phyloP scores from a whole-genome alignment of 2,797 vertebrate genomes.

The Meriones psammophilus region DNA sequence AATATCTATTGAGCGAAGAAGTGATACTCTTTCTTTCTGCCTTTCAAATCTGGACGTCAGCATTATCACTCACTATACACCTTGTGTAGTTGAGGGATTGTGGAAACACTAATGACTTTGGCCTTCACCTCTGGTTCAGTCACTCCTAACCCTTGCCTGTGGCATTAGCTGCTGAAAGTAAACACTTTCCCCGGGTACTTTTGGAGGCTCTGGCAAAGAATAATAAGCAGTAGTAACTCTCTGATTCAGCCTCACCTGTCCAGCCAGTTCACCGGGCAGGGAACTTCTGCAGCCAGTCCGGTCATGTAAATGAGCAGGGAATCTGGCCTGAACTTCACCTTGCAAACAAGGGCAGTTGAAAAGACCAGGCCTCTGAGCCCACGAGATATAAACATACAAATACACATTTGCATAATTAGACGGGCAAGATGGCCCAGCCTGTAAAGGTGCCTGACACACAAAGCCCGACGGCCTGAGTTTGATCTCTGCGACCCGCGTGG shows the following conservation, averaged over 20 bases:
- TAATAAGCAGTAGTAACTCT: neutral
- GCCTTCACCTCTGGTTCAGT: conserved; percentile 11
- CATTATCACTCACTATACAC: neutral
- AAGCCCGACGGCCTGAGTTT: neutral
- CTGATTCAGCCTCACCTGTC: neutral
- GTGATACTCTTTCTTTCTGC: neutral
- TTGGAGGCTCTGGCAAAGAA: conserved; percentile 23
- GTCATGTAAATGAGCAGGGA: neutral
- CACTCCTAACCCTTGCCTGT: neutral
- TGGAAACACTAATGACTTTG: neutral
- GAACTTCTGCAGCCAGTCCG: neutral
- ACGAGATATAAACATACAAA: conserved; percentile 38
- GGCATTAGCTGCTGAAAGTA: neutral
- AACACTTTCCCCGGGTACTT: neutral
- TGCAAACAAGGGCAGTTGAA: conserved; percentile 37
- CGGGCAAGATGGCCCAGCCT: neutral
- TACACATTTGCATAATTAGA: conserved; percentile 41
- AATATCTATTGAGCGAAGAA: neutral
- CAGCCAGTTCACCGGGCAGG: neutral
- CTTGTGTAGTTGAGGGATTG: neutral
- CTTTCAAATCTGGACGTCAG: neutral
- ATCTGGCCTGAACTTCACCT: neutral
- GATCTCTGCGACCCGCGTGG: neutral
- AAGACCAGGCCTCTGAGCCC: conserved; percentile 9
- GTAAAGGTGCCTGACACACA: neutral